These are phyloP conservation scores for Drosophila ercepeae DNA, from an alignment of 1,140 invertebrate species.

Conservation along the genomic window DNA sequence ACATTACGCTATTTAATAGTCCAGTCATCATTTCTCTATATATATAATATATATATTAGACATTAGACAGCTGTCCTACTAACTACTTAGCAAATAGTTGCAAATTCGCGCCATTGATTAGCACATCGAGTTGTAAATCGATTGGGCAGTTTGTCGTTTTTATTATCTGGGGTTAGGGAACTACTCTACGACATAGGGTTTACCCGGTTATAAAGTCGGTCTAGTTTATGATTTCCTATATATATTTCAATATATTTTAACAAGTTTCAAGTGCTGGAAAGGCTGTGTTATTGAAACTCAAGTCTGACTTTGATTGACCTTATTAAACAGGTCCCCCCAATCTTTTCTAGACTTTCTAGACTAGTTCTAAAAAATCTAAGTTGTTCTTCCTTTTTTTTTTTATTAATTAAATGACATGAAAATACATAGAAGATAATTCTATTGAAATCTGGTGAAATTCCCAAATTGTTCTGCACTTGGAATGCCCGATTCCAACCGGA, in stretches of 20 bases:
- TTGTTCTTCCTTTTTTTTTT: no score
- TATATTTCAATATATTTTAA: neutral
- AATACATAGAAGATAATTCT: no score
- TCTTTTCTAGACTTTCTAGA: neutral
- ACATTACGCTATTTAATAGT: slow-evolving; percentile 39
- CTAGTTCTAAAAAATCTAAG: neutral
- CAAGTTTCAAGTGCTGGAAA: neutral
- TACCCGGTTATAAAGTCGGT: no score
- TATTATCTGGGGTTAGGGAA: slow-evolving; percentile 15
- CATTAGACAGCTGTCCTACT: slow-evolving; percentile 27
- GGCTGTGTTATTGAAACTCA: slow-evolving; percentile 18
- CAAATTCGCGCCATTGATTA: slow-evolving; percentile 43
- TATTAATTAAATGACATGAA: no score
- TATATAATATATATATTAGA: slow-evolving; percentile 9
- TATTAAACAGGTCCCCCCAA: slow-evolving; percentile 4
- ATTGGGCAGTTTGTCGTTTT: slow-evolving; percentile 21
- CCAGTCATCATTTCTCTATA: slow-evolving; percentile 7
- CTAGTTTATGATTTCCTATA: neutral
- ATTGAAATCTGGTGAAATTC: slow-evolving; percentile 14
- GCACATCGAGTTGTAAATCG: slow-evolving; percentile 40
- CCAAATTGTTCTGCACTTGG: slow-evolving; percentile 20
- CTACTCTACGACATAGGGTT: slow-evolving; percentile 8
- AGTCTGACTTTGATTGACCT: slow-evolving; percentile 30
- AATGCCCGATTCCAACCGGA: slow-evolving; percentile 3
- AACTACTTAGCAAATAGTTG: slow-evolving; percentile 44